Conservation (phyloP, 2,888 invertebrate genomes). For the Onchidella celtica region DNA sequence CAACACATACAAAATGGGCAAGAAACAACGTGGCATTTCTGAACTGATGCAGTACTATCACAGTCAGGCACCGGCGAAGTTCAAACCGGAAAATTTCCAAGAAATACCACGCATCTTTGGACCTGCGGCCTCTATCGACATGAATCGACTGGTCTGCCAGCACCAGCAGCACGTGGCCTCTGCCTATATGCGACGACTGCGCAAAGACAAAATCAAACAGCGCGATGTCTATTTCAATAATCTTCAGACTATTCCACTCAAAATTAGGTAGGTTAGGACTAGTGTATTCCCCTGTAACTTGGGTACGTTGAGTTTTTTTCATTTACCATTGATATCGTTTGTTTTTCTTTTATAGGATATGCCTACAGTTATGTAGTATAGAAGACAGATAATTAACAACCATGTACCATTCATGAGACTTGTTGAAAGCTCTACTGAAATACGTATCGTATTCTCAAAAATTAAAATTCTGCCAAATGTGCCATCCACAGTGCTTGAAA, state of each 20-base stretch:
- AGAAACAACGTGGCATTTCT: not conserved
- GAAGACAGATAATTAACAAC: no score
- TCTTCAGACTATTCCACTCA: constrained; percentile 25
- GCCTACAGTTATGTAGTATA: no score
- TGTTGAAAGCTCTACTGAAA: no score
- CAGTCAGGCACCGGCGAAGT: not conserved
- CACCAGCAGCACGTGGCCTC: constrained; percentile 38
- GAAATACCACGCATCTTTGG: constrained; percentile 27
- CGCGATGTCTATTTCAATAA: constrained; percentile 25
- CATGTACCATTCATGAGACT: no score
- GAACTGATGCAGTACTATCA: not conserved
- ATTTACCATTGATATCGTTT: not conserved
- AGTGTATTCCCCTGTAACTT: not conserved
- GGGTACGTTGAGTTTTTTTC: not conserved
- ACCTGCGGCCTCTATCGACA: constrained; percentile 16
- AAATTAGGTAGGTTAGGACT: constrained; percentile 13
- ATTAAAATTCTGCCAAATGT: no score
- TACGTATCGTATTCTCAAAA: no score
- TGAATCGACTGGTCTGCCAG: constrained; percentile 35
- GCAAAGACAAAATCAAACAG: constrained; percentile 14
- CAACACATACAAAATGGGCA: not conserved
- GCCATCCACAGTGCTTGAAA: no score
- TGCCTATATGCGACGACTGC: constrained; percentile 33
- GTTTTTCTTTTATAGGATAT: not conserved
- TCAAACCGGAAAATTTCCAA: constrained; percentile 16